A percentile compares a stretch with the other conserved stretches of the same genome.
These are phyloP conservation scores for Melozone crissalis DNA, from an alignment of 2,113 vertebrate species.

Conservation along the genomic window DNA sequence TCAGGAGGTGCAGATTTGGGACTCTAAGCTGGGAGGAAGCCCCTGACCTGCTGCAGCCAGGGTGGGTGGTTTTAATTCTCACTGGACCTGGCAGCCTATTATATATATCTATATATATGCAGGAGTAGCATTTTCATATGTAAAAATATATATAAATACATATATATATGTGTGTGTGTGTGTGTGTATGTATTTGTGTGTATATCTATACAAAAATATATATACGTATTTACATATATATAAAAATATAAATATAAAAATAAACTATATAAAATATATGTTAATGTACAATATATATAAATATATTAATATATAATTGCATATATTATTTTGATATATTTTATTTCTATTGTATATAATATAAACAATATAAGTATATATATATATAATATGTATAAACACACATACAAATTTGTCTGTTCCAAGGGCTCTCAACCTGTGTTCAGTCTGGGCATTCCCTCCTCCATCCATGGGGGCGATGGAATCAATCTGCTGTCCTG, in stretches of 20 bases:
- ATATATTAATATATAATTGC: no score
- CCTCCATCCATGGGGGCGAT: neutral
- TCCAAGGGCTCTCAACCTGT: neutral
- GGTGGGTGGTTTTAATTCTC: neutral
- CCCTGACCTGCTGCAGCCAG: neutral
- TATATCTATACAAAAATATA: no score
- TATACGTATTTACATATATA: no score
- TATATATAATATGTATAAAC: neutral
- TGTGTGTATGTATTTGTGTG: no score
- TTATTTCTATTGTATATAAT: no score
- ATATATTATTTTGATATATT: no score
- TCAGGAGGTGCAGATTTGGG: neutral
- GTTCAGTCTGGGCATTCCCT: neutral
- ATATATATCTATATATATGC: neutral
- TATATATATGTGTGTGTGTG: no score
- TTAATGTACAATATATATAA: no score
- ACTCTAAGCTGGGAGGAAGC: neutral
- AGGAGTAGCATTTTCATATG: neutral
- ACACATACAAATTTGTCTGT: neutral
- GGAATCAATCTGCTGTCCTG: neutral
- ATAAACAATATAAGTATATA: no score
- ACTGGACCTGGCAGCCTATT: neutral
- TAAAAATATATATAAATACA: no score
- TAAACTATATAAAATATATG: no score
- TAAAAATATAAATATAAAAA: no score